A percentile compares a stretch with the other conserved stretches of the same genome.
Conservation (phyloP, 92 coral and sea anemone genomes). For the Chrysogorgia sp. region DNA sequence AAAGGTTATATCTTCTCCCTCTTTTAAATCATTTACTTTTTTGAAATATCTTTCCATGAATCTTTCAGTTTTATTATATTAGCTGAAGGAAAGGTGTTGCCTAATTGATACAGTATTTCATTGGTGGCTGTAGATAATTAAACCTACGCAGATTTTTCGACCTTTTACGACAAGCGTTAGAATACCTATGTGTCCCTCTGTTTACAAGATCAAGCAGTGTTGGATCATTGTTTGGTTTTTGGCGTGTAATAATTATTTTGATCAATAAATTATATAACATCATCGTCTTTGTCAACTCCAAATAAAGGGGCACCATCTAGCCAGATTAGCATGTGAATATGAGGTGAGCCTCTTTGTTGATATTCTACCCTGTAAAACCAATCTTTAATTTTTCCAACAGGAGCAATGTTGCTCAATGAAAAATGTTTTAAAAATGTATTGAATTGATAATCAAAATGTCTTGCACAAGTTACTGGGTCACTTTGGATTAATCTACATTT, state of each 20-base stretch:
- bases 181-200: conserved; percentile 70
- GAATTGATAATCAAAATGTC: conserved; percentile 68
- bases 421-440: conserved; percentile 54
- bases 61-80: conserved; percentile 42
- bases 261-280: conserved; percentile 56
- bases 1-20: conserved; percentile 61
- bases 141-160: conserved; percentile 42
- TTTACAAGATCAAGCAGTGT: conserved; percentile 62
- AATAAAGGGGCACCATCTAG: conserved; percentile 60
- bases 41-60: conserved; percentile 52
- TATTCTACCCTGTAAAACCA: conserved; percentile 68
- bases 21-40: conserved; percentile 57
- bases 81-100: conserved; percentile 30
- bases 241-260: conserved; percentile 55
- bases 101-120: conserved; percentile 65
- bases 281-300: conserved; percentile 55
- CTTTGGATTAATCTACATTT: conserved; percentile 41
- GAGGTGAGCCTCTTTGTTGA: too few species aligned
- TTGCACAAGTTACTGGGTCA: conserved; percentile 68
- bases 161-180: conserved; percentile 68
- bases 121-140: conserved; percentile 69
- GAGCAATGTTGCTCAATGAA: conserved; percentile 42
- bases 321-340: conserved; percentile 66
- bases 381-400: conserved; percentile 49
- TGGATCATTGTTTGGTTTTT: conserved; percentile 56